phyloP scores from a whole-genome alignment of 2,797 vertebrate species.

The Cynodonichthys magdalenae region DNA sequence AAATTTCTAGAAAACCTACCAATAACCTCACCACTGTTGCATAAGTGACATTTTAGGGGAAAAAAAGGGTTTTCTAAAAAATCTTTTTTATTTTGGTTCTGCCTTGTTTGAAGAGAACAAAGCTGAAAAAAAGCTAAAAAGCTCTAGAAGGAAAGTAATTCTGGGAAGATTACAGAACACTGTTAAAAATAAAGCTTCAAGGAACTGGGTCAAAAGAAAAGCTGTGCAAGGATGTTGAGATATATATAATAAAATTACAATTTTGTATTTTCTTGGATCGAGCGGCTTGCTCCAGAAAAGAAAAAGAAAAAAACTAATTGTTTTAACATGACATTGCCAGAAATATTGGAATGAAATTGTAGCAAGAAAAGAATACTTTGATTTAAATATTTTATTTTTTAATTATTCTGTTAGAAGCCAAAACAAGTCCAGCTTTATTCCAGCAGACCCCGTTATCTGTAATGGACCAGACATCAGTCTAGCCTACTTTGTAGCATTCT shows the following conservation, averaged over 20 bases:
- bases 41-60: conserved; percentile 27
- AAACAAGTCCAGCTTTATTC: too few relatives aligned
- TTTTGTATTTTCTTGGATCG: not conserved
- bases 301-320: not conserved
- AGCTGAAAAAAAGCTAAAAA: conserved; percentile 7
- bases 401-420: too few relatives aligned
- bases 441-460: too few relatives aligned
- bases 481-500: too few relatives aligned
- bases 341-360: too few relatives aligned
- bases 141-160: not conserved
- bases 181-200: not conserved
- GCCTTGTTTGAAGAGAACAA: not conserved
- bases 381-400: too few relatives aligned
- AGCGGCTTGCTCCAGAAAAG: not conserved
- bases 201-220: conserved; percentile 5
- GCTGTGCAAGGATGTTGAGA: not conserved
- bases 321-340: not conserved
- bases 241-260: too few relatives aligned
- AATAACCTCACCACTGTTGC: not conserved
- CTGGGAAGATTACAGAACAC: not conserved
- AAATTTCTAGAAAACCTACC: conserved; percentile 21
- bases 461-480: too few relatives aligned
- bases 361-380: too few relatives aligned
- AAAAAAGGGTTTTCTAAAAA: conserved; percentile 16
- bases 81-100: conserved; percentile 16